Percentiles rank a stretch among this genome's conserved stretches.
Conservation (phyloP, 2,113 vertebrate species). For the Stegostoma tigrinum region DNA sequence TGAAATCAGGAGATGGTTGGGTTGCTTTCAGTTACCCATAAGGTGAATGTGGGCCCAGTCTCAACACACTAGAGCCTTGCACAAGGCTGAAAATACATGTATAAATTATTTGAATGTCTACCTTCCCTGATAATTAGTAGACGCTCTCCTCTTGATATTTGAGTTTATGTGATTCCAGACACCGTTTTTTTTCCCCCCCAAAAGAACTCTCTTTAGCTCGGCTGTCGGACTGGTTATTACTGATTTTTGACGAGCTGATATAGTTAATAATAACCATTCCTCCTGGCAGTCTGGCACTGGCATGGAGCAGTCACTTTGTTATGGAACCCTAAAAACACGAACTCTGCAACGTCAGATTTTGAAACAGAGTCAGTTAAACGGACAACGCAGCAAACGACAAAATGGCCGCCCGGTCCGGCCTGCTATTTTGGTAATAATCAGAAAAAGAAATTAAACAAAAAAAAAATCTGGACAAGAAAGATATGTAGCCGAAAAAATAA, state of each 20-base stretch:
- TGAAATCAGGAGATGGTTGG: neutral
- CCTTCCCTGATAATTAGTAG: neutral
- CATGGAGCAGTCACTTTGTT: neutral
- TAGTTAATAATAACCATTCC: neutral
- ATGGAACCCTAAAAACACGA: neutral
- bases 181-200: too few relatives aligned
- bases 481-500: neutral
- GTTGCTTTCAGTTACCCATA: neutral
- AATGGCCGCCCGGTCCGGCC: neutral
- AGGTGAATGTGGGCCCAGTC: neutral
- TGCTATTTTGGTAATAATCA: neutral
- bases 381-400: neutral
- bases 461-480: constrained; percentile 1
- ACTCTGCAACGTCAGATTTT: neutral
- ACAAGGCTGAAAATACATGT: neutral
- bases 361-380: neutral
- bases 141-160: neutral
- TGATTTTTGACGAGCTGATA: neutral
- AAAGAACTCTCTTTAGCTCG: too few relatives aligned
- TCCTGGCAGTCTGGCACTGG: neutral
- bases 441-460: neutral
- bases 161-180: neutral
- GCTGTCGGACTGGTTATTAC: neutral
- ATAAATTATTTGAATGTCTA: neutral
- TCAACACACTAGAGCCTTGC: neutral